These are phyloP conservation scores for Notiomystis cincta DNA, from an alignment of 2,113 vertebrate species.

Conservation along the genomic window DNA sequence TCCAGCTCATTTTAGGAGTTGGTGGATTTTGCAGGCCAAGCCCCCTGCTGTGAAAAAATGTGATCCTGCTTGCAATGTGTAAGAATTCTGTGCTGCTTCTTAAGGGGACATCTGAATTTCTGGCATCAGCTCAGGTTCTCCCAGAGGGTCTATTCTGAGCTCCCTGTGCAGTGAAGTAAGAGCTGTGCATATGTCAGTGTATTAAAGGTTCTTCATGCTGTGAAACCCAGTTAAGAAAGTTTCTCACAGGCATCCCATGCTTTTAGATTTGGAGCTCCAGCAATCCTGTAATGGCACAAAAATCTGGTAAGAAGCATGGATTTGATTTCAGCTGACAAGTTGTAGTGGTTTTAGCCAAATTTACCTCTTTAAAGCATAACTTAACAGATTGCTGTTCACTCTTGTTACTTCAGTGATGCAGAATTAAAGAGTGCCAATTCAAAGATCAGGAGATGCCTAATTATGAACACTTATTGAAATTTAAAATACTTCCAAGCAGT, in stretches of 20 bases:
- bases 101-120: neutral
- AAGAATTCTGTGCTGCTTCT: neutral
- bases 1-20: neutral
- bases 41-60: neutral
- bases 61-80: neutral
- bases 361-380: neutral
- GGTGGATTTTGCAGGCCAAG: neutral
- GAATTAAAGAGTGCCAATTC: neutral
- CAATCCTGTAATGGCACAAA: neutral
- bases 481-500: neutral
- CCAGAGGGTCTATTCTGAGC: slow-evolving; percentile 16
- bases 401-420: neutral
- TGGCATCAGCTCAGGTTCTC: neutral
- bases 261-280: neutral
- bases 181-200: slow-evolving; percentile 8
- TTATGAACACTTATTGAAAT: neutral
- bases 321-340: neutral
- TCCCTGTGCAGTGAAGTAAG: neutral
- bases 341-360: neutral
- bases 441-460: neutral
- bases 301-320: neutral
- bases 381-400: neutral
- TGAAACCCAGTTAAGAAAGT: neutral
- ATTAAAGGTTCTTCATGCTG: slow-evolving; percentile 6
- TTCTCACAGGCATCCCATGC: neutral